phyloP scores from a whole-genome alignment of 1,140 invertebrate genomes.

The Diorhabda sublineata region DNA sequence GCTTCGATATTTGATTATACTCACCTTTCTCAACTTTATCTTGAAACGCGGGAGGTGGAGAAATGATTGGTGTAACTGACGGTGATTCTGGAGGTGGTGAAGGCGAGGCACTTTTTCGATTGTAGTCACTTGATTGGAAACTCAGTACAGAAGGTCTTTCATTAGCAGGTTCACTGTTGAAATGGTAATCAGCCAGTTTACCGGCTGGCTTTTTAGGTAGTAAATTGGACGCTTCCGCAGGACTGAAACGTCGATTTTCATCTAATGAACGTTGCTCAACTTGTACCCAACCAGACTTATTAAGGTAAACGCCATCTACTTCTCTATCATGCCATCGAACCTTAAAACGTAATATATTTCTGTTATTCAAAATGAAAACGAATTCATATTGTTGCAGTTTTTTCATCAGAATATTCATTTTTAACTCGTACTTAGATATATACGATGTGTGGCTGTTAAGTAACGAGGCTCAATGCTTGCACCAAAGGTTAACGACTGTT shows the following conservation, averaged over 20 bases:
- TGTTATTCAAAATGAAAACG: no score
- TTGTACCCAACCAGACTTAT: conserved; percentile 58
- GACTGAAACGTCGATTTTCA: conserved; percentile 49
- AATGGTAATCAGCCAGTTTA: conserved; percentile 56
- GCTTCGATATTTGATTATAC: no score
- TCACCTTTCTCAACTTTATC: conserved; percentile 42
- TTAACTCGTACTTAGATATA: no score
- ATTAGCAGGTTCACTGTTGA: conserved; percentile 55
- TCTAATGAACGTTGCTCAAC: conserved; percentile 57
- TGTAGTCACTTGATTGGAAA: conserved; percentile 41
- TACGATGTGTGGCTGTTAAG: no score
- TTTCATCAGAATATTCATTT: no score
- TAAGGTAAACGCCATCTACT: conserved; percentile 57
- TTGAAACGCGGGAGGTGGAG: conserved; percentile 59
- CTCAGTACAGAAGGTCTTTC: conserved; percentile 44
- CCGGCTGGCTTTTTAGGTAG: conserved; percentile 35
- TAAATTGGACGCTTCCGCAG: conserved; percentile 44
- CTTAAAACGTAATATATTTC: not conserved
- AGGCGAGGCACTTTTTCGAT: conserved; percentile 43
- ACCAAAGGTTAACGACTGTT: no score
- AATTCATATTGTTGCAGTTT: no score
- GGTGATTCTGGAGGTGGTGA: conserved; percentile 52
- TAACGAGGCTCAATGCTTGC: no score
- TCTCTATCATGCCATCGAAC: conserved; percentile 56
- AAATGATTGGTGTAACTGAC: conserved; percentile 57